Base-by-base conservation (phyloP, 2,797 vertebrate species). In the Acropternis orthonyx region DNA sequence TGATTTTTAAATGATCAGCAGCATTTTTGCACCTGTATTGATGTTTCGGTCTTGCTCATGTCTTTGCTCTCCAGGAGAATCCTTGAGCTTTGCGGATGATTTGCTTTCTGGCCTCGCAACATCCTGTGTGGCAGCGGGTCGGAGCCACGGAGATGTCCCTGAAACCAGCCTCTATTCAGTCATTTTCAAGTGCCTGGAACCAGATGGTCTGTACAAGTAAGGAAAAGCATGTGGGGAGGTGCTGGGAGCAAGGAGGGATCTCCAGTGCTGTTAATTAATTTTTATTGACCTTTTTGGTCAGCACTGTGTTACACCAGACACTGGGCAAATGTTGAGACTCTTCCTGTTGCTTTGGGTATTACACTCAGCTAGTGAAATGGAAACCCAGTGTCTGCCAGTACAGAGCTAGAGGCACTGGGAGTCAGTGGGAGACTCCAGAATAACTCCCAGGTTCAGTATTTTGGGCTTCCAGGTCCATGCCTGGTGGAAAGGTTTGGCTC, bases 171-270 rank as follows among this genome's bases (percentile, higher is more conserved):
- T 99, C 84, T 99, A 99, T 89, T 99, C 99, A 0, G 98, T 99
- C 96, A 99, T 99, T 97, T 99, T 99, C 98, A 99, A 99, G 98
- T 99, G 99, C 97, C 98, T 99, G 98, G 99, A 99, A 95, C 98
- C 99, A 2, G 99, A 99, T 93, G 99, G 99, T 97, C 98, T 99
- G 88, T 99, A 99, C 98, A 99, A 99, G 99, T 99, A 98, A 99
- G 99, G 95, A 73, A 52, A 13, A 37, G 44, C 10, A 0, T 43
- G 14, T 93, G 94, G 92, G 88, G 56, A 85, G 27, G 10, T 43
- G 54, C 82, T 93, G 92, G 88, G 75, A 51, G 5, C 2, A 22
- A 63, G 22, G 77, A 89, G 85, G 65, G 66, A 3, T 81, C 36
- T 82, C 58, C 36, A 65, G 0, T 61, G 37, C 17, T 75, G 2